Evolutionary conservation across 2,888 invertebrate genomes (phyloP).

Genomic region (Drosophila testacea): DNA sequence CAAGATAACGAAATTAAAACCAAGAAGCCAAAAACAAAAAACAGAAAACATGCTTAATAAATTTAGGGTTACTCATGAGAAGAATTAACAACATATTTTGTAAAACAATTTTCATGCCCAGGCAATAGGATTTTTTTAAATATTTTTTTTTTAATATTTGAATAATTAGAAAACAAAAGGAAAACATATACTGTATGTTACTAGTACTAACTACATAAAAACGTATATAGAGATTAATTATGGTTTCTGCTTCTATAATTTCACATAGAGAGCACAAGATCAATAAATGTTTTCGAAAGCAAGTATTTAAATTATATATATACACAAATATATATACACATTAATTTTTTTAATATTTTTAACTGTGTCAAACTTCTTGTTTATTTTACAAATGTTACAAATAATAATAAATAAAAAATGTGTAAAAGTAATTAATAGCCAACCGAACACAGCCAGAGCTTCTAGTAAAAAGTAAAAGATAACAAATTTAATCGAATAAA

Average conservation of each 20-base stretch:
- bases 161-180: constrained; percentile 22
- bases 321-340: neutral
- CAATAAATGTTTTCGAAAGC: constrained; percentile 25
- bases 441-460: constrained; percentile 70
- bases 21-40: constrained; percentile 50
- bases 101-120: constrained; percentile 63
- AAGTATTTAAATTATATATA: constrained; percentile 23
- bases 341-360: constrained; percentile 6
- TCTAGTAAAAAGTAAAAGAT: constrained; percentile 50
- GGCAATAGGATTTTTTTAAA: constrained; percentile 28
- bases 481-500: constrained; percentile 34
- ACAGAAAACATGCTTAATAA: constrained; percentile 34
- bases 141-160: constrained; percentile 26
- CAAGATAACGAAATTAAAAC: constrained; percentile 43
- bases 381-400: constrained; percentile 25
- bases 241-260: constrained; percentile 41
- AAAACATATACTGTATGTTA: constrained; percentile 15
- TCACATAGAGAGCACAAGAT: constrained; percentile 36
- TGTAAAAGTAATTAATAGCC: constrained; percentile 50
- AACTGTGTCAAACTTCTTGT: constrained; percentile 13
- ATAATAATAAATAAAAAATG: constrained; percentile 13
- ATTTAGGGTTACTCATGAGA: constrained; percentile 52
- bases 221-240: constrained; percentile 24
- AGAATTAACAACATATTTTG: constrained; percentile 58
- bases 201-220: constrained; percentile 24